Base-by-base conservation (phyloP, 2,888 invertebrate species). In the Chalcis sispes region DNA sequence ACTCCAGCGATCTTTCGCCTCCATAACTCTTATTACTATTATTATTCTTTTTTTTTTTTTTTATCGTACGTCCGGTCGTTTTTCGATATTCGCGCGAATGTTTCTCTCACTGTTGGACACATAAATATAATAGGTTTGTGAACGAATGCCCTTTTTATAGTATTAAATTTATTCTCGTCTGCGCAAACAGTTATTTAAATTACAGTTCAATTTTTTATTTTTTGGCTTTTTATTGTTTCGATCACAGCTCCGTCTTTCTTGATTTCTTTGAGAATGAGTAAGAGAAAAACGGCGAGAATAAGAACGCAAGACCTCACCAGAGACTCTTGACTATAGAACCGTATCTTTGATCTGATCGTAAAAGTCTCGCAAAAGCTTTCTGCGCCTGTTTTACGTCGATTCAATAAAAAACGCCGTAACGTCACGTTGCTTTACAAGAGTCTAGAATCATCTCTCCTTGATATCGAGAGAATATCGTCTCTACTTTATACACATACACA, bases 371-470 rank as follows among this genome's bases (percentile, higher is more conserved):
- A 58, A 65, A 65, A 48, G 32, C 69, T 69, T 15, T 42, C 23
- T 15, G 15, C 15, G n/a, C 20, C 46, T 46, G 32, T 72, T 65
- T 58, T 58, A 50, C 65, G 46, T 56, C 58, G 65, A 65, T 58
- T 72, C 72, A 65, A 72, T 72, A 65, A 72, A 72, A 65, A 72
- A 72, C 50, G 58, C 23, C 56, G 64, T 72, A 54, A 65, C 72
- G 36, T 58, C 48, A 48, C 58, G 27, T 46, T 50, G 69, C 25
- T 20, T 56, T 54, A 66, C 66, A 56, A 56, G 66, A 54, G 54
- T 56, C 54, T 25, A 46, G 61, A 27, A 46, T 27, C 66, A 42
- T 42, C 23, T n/a, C 66, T 29, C 3, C 40, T 42, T 42, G 18
- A 56, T 40, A 66, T 42, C 46, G n/a, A n/a, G n/a, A n/a, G n/a